phyloP scores from a whole-genome alignment of 35 echinoderm and acorn worm species.

The Holothuria glaberrima region DNA sequence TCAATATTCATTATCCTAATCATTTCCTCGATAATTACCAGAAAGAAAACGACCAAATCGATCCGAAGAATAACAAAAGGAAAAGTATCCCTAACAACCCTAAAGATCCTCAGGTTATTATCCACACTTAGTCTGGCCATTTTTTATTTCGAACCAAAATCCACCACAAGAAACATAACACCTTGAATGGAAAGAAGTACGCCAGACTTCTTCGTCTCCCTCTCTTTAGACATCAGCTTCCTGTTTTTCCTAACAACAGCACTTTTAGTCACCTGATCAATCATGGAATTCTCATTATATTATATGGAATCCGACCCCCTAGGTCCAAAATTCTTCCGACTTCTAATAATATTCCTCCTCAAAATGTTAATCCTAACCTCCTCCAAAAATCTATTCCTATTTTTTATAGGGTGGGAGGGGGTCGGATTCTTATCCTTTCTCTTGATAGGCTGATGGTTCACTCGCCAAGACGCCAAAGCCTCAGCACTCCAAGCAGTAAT shows the following conservation, averaged over 20 bases:
- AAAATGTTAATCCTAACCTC: constrained; percentile 70
- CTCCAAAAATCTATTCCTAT: constrained; percentile 55
- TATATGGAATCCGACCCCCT: constrained; percentile 74
- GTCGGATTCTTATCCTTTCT: constrained; percentile 80
- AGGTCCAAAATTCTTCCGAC: constrained; percentile 40
- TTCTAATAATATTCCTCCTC: constrained; percentile 67
- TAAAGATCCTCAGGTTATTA: background rate
- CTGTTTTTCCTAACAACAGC: constrained; percentile 49
- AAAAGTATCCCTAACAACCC: background rate
- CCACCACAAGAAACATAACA: too few relatives aligned
- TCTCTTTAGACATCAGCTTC: constrained; percentile 40
- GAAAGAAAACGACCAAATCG: background rate
- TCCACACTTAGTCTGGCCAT: background rate
- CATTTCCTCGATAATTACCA: constrained; percentile 2
- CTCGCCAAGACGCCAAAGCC: constrained; percentile 62
- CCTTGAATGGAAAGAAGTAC: background rate
- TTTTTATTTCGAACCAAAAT: background rate
- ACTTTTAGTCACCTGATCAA: constrained; percentile 67
- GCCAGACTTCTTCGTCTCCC: background rate
- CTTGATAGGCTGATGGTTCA: constrained; percentile 71
- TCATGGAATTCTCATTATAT: constrained; percentile 80
- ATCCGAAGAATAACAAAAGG: background rate
- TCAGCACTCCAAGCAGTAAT: constrained; percentile 70
- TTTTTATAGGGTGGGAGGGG: constrained; percentile 81
- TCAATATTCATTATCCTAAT: constrained; percentile 51